phyloP scores from a whole-genome alignment of 2,113 vertebrate genomes.

The Ranitomeya imitator region DNA sequence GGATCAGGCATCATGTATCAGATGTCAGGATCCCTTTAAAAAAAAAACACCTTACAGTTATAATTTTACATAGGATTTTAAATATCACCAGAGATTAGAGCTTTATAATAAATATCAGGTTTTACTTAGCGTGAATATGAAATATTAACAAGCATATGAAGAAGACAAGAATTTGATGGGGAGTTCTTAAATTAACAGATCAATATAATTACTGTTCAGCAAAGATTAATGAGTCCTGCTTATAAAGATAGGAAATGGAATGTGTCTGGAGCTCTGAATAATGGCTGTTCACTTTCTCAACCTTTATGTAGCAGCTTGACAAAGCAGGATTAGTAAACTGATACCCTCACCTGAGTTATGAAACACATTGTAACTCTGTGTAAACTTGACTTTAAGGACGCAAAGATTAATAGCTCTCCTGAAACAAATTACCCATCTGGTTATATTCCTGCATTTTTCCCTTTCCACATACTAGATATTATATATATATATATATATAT shows the following conservation, averaged over 20 bases:
- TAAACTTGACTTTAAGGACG: slow-evolving; percentile 65
- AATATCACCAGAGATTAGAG: not conserved
- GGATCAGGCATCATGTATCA: no score
- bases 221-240: slow-evolving; percentile 59
- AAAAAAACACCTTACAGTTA: not conserved
- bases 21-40: no score
- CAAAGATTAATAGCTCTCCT: slow-evolving; percentile 69
- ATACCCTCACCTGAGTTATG: slow-evolving; percentile 68
- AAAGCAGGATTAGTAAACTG: slow-evolving; percentile 63
- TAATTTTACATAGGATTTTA: not conserved
- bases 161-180: slow-evolving; percentile 62
- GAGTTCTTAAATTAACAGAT: slow-evolving; percentile 60
- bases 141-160: slow-evolving; percentile 51
- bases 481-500: slow-evolving; percentile 58
- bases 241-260: slow-evolving; percentile 57
- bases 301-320: slow-evolving; percentile 57
- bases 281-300: slow-evolving; percentile 63
- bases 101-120: not conserved
- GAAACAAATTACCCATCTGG: slow-evolving; percentile 69
- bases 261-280: slow-evolving; percentile 61
- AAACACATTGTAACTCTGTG: slow-evolving; percentile 65
- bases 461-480: slow-evolving; percentile 54
- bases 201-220: slow-evolving; percentile 56
- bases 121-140: not conserved
- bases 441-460: slow-evolving; percentile 72